Evolutionary conservation across 2,797 vertebrate species (phyloP), one percentile per base, ranked within the genome.

Genomic region (Carcharodon carcharias): DNA sequence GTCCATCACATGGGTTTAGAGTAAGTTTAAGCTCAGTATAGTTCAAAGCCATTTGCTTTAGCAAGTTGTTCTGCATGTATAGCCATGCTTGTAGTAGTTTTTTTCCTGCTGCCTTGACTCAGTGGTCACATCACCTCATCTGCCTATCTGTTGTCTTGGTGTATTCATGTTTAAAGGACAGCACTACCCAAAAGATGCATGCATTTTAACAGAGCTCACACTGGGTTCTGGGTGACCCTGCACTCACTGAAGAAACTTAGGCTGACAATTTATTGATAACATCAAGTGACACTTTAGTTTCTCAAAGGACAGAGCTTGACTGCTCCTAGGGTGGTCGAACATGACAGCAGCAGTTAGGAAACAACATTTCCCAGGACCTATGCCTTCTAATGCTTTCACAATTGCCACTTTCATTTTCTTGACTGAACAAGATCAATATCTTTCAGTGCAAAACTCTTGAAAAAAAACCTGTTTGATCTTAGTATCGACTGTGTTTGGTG

Each of bases 251-350:
- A 58, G 96, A 96, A 92, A 96, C 94, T 18, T 96, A 96, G 96
- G 97, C 97, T 97, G 97, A 97, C 96, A 96, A 98, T 97, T 98
- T 98, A 98, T 98, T 97, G 98, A 98, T 97, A 97, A 96, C 97
- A 98, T 98, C 98, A 98, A 96, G 97, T 97, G 97, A 98, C 98
- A 98, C 98, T 96, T 97, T 73, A 96, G 97, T 97, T 97, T 23
- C 98, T 97, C 97, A n/a, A 77, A 8, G 94, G 95, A 96, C 88
- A 16, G 96, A 23, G 31, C 0, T 96, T 96, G 95, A 87, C 87
- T 92, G 96, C 96, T 61, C 54, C 28, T 63, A 91, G 69, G 95
- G 89, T 54, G 80, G 92, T 58, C 77, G 0, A 0, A 96, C 96
- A 61, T 96, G 96, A 96, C 97, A 96, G 96, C 97, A 97, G 97